A percentile compares a stretch with the other conserved stretches of the same genome.
Conservation (phyloP, 2,113 vertebrate genomes). For the Galeopterus variegatus region DNA sequence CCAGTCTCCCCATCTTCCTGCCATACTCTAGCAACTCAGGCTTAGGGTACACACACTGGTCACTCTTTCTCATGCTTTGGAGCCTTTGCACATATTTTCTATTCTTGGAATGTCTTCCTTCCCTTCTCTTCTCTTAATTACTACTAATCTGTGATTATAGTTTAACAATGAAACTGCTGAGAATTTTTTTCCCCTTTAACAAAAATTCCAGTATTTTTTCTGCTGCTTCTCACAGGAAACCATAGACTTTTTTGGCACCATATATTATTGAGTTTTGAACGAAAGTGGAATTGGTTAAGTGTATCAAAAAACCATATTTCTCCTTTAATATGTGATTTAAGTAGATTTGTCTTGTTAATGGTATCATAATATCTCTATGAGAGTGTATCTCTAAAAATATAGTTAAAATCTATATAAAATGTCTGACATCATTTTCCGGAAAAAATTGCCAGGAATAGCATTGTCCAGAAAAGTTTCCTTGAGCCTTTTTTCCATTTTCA, state of each 20-base stretch:
- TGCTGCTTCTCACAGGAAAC: not conserved
- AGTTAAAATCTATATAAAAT: conserved; percentile 31
- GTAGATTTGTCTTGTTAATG: not conserved
- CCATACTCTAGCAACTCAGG: not conserved
- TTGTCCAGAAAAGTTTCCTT: not conserved
- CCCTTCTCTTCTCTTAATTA: conserved; percentile 12
- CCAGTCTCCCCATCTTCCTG: not conserved
- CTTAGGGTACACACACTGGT: not conserved
- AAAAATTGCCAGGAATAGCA: not conserved
- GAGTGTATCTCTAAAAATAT: not conserved
- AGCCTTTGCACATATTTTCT: not conserved
- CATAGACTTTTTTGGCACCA: not conserved
- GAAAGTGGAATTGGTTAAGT: conserved; percentile 29
- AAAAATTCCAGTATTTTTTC: not conserved
- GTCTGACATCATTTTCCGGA: not conserved
- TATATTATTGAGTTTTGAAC: conserved; percentile 44
- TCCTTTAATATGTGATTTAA: not conserved
- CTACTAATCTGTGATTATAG: not conserved
- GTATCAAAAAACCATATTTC: not conserved
- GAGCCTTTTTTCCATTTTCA: not conserved
- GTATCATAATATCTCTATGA: not conserved
- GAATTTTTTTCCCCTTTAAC: not conserved
- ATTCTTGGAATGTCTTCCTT: not conserved
- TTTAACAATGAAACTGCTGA: not conserved
- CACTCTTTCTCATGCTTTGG: not conserved